Base-by-base conservation (phyloP, 2,888 invertebrate genomes). In the Dusona sp. region DNA sequence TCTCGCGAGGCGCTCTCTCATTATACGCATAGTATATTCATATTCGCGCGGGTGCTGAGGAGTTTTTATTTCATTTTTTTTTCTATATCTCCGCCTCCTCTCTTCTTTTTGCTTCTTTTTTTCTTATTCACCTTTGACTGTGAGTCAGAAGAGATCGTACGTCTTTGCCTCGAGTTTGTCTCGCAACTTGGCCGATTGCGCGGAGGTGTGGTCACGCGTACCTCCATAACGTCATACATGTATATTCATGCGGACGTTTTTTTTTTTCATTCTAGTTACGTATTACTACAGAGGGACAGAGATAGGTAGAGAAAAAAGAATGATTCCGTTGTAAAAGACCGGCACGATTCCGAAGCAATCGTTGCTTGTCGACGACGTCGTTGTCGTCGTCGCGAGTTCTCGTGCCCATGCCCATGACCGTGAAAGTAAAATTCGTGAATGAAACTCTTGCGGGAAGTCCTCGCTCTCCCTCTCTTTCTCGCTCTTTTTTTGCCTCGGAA, bases 361-460 rank as follows among this genome's bases (percentile, higher is more conserved):
- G 89, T 86, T 87, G 87, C 88, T 88, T 87, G 88, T 87, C 80
- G 87, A 16, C 81, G 74, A 74, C 61, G 79, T 75, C 75, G 87
- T 83, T 77, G 83, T 82, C 74, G 85, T 74, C 38, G 29, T n/a
- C 42, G 42, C 72, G 38, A 64, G 64, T n/a, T 19, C 64, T 51
- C 85, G 88, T 89, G 91, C 86, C 92, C 92, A 86, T 89, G 91
- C 86, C 92, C 92, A 86, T 92, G 93, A 90, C 92, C 93, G 92
- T 92, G 92, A 93, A 92, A 92, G 93, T 92, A 91, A 93, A 93
- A 92, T 92, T 90, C 88, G 90, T 89, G 89, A 90, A 90, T 90
- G 90, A 89, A 88, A 88, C 88, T 84, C 79, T 79, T 75, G 54
- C 73, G 74, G 67, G n/a, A 68, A 79, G 68, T 25, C 29, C 42